phyloP scores from a whole-genome alignment of 2,888 invertebrate species.

The Helicoverpa assulta region DNA sequence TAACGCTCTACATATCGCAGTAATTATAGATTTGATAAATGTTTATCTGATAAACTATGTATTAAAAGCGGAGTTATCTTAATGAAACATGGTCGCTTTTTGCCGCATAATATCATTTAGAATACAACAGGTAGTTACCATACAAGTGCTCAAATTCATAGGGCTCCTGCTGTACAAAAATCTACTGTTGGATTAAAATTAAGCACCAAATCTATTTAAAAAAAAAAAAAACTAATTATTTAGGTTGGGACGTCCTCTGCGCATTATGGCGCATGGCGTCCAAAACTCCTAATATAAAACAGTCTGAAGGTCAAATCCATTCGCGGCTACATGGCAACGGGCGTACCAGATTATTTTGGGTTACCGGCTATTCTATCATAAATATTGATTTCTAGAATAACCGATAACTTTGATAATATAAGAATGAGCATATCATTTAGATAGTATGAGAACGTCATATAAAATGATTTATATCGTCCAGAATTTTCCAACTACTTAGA shows the following conservation, averaged over 20 bases:
- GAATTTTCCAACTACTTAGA: slow-evolving; percentile 55
- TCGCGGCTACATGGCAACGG: slow-evolving; percentile 61
- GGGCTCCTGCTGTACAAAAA: slow-evolving; percentile 14
- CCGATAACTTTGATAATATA: slow-evolving; percentile 43
- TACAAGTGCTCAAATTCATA: not conserved
- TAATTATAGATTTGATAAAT: slow-evolving; percentile 51
- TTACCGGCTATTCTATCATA: slow-evolving; percentile 29
- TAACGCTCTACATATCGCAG: slow-evolving; percentile 38
- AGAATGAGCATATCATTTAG: slow-evolving; percentile 47
- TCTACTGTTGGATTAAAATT: not conserved
- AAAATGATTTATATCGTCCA: slow-evolving; percentile 45
- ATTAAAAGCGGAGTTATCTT: slow-evolving; percentile 8
- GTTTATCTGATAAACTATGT: slow-evolving; percentile 55
- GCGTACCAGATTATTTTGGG: slow-evolving; percentile 49
- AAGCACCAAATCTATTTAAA: not conserved
- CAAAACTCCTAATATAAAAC: slow-evolving; percentile 42
- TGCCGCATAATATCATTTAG: not conserved
- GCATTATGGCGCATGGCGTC: slow-evolving; percentile 21
- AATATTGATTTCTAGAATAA: slow-evolving; percentile 67
- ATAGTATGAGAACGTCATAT: slow-evolving; percentile 51
- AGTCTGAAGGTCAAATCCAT: slow-evolving; percentile 62
- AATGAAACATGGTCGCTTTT: slow-evolving; percentile 5
- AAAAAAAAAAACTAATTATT: slow-evolving; percentile 4
- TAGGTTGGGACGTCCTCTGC: slow-evolving; percentile 16
- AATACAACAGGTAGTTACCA: slow-evolving; percentile 5